Conservation (phyloP, 2,888 invertebrate species). For the Amphipoea oculea region DNA sequence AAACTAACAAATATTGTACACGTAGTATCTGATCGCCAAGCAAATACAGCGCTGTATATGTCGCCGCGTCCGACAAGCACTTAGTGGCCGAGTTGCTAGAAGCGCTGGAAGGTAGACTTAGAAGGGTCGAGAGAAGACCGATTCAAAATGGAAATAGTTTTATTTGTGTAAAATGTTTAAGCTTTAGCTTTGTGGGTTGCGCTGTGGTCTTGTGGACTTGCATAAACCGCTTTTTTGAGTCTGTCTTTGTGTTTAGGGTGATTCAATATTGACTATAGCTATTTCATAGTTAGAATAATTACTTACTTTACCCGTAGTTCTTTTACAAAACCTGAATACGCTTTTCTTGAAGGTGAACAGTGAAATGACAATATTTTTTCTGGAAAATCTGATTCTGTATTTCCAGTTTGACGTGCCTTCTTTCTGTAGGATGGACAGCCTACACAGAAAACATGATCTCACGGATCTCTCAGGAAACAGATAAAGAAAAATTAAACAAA, state of each 20-base stretch:
- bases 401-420: too few species aligned
- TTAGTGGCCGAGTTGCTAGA: conserved; percentile 80
- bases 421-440: neutral
- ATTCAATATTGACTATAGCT: neutral
- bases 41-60: conserved; percentile 72
- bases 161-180: conserved; percentile 44
- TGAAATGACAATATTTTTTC: neutral
- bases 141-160: conserved; percentile 45
- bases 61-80: conserved; percentile 76
- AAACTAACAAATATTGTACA: conserved; percentile 55
- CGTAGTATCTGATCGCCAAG: conserved; percentile 64
- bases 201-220: neutral
- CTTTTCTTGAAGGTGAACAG: neutral
- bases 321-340: neutral
- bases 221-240: neutral
- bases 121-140: conserved; percentile 39
- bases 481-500: conserved; percentile 1
- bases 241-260: neutral
- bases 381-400: neutral
- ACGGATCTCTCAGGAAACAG: neutral
- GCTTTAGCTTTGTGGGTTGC: conserved; percentile 22
- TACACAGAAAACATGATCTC: neutral
- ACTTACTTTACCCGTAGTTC: neutral
- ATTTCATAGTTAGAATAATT: neutral
- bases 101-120: conserved; percentile 64